Percentiles rank a stretch among this genome's conserved stretches.
These are phyloP conservation scores for Cephonodes hylas DNA, from an alignment of 2,888 invertebrate species.

Conservation along the genomic window DNA sequence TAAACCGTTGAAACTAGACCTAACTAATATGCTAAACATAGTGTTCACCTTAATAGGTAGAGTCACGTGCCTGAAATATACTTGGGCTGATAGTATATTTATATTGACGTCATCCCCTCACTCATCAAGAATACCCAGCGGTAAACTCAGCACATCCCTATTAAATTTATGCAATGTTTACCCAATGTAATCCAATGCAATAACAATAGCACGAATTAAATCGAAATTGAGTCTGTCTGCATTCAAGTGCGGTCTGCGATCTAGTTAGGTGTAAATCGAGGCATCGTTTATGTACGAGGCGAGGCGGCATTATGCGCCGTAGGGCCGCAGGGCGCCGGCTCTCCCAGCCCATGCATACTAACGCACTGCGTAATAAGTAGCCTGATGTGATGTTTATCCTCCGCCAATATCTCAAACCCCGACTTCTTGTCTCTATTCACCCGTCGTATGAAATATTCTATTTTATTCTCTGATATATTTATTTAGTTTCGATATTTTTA, in stretches of 20 bases:
- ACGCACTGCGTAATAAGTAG: slow-evolving; percentile 71
- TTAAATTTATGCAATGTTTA: slow-evolving; percentile 4
- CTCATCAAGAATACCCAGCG: not conserved
- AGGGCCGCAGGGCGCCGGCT: slow-evolving; percentile 49
- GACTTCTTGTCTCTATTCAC: not conserved
- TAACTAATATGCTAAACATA: too few relatives aligned
- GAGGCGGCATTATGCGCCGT: slow-evolving; percentile 50
- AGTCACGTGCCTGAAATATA: too few relatives aligned
- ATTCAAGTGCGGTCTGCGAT: slow-evolving; percentile 45
- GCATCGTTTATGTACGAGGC: slow-evolving; percentile 62
- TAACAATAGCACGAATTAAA: slow-evolving; percentile 41
- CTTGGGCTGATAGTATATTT: too few relatives aligned
- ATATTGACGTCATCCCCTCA: not conserved
- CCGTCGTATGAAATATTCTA: not conserved
- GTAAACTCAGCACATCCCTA: not conserved
- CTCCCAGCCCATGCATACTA: slow-evolving; percentile 80
- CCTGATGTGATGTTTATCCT: slow-evolving; percentile 53
- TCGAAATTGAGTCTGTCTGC: slow-evolving; percentile 52
- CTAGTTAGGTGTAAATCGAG: slow-evolving; percentile 63
- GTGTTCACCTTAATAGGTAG: too few relatives aligned
- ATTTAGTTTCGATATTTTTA: not conserved
- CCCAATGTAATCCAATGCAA: slow-evolving; percentile 18
- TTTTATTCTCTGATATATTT: not conserved
- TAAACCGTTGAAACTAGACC: too few relatives aligned
- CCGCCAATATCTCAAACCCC: not conserved